Conservation (phyloP, 2,113 vertebrate species). For the Malurus alboscapulatus region DNA sequence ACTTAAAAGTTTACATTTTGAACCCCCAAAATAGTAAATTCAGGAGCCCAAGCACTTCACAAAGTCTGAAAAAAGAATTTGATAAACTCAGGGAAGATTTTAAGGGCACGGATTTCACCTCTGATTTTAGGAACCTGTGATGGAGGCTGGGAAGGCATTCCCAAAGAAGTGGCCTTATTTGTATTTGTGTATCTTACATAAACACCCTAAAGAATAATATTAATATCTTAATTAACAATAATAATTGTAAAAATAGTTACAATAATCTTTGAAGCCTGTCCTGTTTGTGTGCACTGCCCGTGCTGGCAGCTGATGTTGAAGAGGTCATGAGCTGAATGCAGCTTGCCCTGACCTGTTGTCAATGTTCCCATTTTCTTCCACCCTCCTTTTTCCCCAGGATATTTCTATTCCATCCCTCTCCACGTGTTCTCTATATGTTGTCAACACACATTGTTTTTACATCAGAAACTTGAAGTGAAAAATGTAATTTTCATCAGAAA, state of each 20-base stretch:
- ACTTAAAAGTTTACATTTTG: neutral
- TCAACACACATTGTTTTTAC: neutral
- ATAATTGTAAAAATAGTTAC: too few species aligned
- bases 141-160: neutral
- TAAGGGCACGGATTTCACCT: neutral
- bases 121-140: neutral
- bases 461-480: neutral
- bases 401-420: neutral
- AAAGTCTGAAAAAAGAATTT: neutral
- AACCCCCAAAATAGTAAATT: neutral
- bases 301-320: neutral
- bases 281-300: neutral
- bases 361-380: neutral
- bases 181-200: too few species aligned
- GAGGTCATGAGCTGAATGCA: neutral
- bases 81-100: neutral
- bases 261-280: neutral
- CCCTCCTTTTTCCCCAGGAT: neutral
- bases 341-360: neutral
- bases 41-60: neutral
- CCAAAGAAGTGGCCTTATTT: neutral
- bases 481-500: neutral
- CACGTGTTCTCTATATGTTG: neutral
- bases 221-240: too few species aligned
- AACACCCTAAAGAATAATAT: too few species aligned